Base-by-base conservation (phyloP, 2,888 invertebrate species). In the Agonopterix subpropinquella region DNA sequence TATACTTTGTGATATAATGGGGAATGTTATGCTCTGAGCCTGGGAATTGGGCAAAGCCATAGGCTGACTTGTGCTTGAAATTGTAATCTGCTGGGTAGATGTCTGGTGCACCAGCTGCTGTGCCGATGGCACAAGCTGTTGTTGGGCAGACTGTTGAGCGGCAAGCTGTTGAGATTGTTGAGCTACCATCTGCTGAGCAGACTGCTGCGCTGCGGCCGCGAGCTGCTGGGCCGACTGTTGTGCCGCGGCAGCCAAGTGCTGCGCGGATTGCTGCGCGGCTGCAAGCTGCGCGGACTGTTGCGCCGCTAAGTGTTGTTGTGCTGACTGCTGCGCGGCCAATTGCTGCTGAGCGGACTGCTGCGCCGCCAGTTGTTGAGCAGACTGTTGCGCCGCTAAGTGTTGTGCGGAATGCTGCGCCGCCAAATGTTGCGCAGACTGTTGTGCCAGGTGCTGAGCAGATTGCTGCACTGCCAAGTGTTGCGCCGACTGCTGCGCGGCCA, bases 1-100 rank as follows among this genome's bases (percentile, higher is more conserved):
- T 58, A 88, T 88, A 59, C 79, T 88, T 61, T 89, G 88, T 42
- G 88, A 85, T 63, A 88, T 88, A 58, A 88, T 89, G 42, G 88
- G 87, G 65, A 86, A 89, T 70, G 81, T 78, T 50, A 88, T 77
- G 28, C 85, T 61, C 67, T 87, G 88, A 53, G 87, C 77, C 59
- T 88, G 88, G 37, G 88, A 85, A 55, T 86, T 87, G 28, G 85
- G 62, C 57, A 88, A 56, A 48, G 85, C 83, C 80, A 88, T 82
- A 9, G 85, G 80, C 62, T 88, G 88, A 73, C 86, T 87, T 65
- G 85, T 80, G 59, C 80, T 88, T 7, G 88, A 85, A 47, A 88
- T 86, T 36, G 83, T 85, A 43, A 88, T 86, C 58, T 88, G 88
- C 54, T 87, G 88, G 35, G 83, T 80, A n/a, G 85, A 80, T 43